These are phyloP conservation scores for Drosophila mauritiana DNA, from an alignment of 1,140 invertebrate species.

Conservation along the genomic window DNA sequence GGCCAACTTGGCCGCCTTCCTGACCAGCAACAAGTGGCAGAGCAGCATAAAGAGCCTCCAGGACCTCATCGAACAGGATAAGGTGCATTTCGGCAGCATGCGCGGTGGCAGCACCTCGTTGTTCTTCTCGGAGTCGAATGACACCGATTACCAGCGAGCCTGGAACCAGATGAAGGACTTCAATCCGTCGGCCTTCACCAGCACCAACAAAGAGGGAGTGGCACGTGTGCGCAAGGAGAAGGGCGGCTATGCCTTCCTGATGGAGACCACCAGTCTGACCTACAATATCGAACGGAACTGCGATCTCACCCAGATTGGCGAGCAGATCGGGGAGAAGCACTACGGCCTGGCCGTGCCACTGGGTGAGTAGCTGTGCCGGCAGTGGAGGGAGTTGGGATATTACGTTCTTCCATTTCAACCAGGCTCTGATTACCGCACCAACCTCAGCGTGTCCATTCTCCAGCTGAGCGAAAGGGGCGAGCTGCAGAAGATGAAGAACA, in stretches of 20 bases:
- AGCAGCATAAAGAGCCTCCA: slow-evolving; percentile 93
- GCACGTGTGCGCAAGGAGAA: slow-evolving; percentile 90
- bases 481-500: slow-evolving; percentile 91
- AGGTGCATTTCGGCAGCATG: slow-evolving; percentile 94
- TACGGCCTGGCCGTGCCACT: slow-evolving; percentile 93
- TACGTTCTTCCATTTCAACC: no score
- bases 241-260: slow-evolving; percentile 91
- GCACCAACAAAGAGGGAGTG: slow-evolving; percentile 92
- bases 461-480: slow-evolving; percentile 92
- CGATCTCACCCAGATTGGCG: slow-evolving; percentile 91
- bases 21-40: slow-evolving; percentile 94
- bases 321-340: slow-evolving; percentile 92
- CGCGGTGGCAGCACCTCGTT: slow-evolving; percentile 90
- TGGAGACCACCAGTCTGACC: slow-evolving; percentile 93
- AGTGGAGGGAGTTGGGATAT: neutral
- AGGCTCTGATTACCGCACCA: slow-evolving; percentile 87
- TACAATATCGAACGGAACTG: slow-evolving; percentile 91
- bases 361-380: slow-evolving; percentile 84
- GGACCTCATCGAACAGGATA: slow-evolving; percentile 94
- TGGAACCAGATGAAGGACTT: slow-evolving; percentile 93
- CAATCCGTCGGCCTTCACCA: slow-evolving; percentile 92
- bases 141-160: slow-evolving; percentile 90
- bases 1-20: slow-evolving; percentile 97
- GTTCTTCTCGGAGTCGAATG: slow-evolving; percentile 87
- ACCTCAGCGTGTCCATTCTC: slow-evolving; percentile 90